Base-by-base conservation (phyloP, 1,140 invertebrate species). In the Heliconius hermathena region DNA sequence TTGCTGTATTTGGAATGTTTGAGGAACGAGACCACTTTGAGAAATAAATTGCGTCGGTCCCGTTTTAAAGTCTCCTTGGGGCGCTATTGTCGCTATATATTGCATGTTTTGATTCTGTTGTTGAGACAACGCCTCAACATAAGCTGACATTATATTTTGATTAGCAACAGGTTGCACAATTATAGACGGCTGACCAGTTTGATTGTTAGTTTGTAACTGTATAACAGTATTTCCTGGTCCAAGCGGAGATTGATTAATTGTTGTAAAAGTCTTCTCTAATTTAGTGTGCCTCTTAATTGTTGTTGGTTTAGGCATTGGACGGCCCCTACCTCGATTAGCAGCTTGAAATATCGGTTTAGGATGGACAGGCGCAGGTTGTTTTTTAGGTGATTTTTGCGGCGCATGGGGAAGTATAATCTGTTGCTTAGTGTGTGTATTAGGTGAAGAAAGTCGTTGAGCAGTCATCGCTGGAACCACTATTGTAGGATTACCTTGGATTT, bases 51-150 rank as follows among this genome's bases (percentile, higher is more conserved):
- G 96, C 13, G 94, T 94, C 11, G 92, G 92, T 18, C 89, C 88
- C 33, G 95, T 95, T 83, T 96, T 96, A 77, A 95, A 96, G 26
- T 95, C 84, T 85, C 88, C 83, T 95, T 96, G 91, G 83, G 95
- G 94, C 86, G 95, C 95, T 80, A 97, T 96, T 9, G 96, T 96
- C n/a, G 96, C 95, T 73, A 97, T 96, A 78, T 97, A 97, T 85
- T 97, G 96, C 86, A 97, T 93, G 89, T 96, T 96, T 85, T 96
- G 96, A 77, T 95, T 96, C 36, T 96, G 95, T 78, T 96, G 96
- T 82, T 96, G 96, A 71, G 96, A 96, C 83, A 96, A 92, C 3
- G 96, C 95, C 84, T 97, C 96, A 0, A 97, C 96, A 91, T 97
- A 97, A 4, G 96, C 96, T 3, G 97, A 97, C 92, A 97, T 95